Percentiles rank a stretch among this genome's conserved stretches.
Evolutionary conservation across 2,113 vertebrate genomes (phyloP).

Genomic region (Crotalus horridus): DNA sequence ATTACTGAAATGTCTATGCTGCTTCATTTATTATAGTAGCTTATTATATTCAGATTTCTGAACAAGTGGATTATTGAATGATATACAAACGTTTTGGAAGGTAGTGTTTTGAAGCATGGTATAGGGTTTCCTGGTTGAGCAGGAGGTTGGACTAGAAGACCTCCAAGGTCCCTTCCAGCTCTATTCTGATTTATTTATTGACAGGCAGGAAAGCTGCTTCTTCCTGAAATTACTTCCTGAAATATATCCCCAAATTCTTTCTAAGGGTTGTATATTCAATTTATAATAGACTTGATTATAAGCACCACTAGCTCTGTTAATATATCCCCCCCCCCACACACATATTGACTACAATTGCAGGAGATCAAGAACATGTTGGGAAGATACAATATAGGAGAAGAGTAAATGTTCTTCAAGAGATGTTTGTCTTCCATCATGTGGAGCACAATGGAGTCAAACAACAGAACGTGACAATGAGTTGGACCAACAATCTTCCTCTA

Average conservation of each 20-base stretch:
- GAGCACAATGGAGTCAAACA: not conserved
- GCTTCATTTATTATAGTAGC: not conserved
- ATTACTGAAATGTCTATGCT: not conserved
- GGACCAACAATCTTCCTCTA: not conserved
- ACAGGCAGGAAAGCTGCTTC: not conserved
- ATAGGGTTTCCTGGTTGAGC: not conserved
- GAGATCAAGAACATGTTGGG: not conserved
- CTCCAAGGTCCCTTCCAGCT: not conserved
- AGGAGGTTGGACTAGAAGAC: not conserved
- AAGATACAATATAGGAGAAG: not conserved
- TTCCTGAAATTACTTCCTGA: not conserved
- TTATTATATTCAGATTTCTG: no score
- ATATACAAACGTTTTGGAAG: not conserved
- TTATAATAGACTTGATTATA: not conserved
- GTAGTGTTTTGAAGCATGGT: not conserved
- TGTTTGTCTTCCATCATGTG: not conserved
- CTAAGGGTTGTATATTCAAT: not conserved
- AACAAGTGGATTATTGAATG: not conserved
- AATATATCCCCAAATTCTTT: not conserved
- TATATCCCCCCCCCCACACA: not conserved
- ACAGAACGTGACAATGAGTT: not conserved
- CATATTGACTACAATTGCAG: not conserved
- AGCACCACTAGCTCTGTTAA: not conserved
- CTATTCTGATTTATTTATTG: not conserved
- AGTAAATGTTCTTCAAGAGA: not conserved